A percentile compares a stretch with the other conserved stretches of the same genome.
phyloP scores from a whole-genome alignment of 2,888 invertebrate species.

The Osedax frankpressi region DNA sequence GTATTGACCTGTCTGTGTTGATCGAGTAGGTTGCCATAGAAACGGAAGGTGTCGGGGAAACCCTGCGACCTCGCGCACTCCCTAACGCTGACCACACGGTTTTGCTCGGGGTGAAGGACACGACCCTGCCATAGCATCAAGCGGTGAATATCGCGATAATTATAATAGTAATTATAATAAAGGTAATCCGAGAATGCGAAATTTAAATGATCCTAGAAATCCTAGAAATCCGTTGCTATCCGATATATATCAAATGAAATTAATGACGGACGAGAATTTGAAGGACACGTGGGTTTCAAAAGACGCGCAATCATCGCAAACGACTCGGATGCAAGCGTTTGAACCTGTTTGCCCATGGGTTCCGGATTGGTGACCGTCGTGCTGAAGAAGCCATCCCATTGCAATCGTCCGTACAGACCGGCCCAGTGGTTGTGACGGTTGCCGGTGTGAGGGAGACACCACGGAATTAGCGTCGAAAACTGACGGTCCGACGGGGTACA shows the following conservation, averaged over 20 bases:
- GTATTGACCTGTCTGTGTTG: slow-evolving; percentile 65
- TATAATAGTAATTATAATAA: neutral
- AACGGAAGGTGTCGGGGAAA: slow-evolving; percentile 63
- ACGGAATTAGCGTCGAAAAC: slow-evolving; percentile 70
- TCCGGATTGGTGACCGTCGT: slow-evolving; percentile 69
- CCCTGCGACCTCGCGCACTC: slow-evolving; percentile 78
- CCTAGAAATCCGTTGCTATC: no score
- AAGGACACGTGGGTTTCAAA: no score
- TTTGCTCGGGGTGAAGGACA: slow-evolving; percentile 62
- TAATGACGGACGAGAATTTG: no score
- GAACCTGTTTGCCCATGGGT: slow-evolving; percentile 69
- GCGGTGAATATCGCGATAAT: neutral
- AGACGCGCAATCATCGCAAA: no score
- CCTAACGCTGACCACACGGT: slow-evolving; percentile 68
- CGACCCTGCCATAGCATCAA: slow-evolving; percentile 51
- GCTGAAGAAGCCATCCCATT: slow-evolving; percentile 72
- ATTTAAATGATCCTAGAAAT: no score
- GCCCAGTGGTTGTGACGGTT: slow-evolving; percentile 76
- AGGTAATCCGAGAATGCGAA: neutral
- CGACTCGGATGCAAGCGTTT: neutral
- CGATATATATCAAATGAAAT: no score
- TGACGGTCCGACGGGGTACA: slow-evolving; percentile 64
- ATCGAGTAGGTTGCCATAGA: slow-evolving; percentile 63
- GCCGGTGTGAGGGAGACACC: slow-evolving; percentile 75
- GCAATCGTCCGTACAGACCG: slow-evolving; percentile 66